Conservation (phyloP, 30 jellyfish, hydroid and myxozoan species). For the Pseudorhiza aurosa region DNA sequence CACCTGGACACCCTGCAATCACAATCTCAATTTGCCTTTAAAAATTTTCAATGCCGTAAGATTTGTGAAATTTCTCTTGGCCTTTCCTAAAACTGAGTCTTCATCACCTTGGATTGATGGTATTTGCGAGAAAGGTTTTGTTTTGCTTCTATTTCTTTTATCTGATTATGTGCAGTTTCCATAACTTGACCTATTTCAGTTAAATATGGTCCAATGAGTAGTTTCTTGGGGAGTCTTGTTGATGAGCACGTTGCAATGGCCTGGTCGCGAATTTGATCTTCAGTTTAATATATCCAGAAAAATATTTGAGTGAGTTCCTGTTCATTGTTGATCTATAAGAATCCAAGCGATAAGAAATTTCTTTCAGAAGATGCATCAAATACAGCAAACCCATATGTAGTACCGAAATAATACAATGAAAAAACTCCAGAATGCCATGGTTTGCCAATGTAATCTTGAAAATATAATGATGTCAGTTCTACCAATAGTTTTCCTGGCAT, state of each 20-base stretch:
- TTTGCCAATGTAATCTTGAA: too few species aligned
- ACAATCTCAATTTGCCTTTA: slow-evolving; percentile 23
- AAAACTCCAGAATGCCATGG: too few species aligned
- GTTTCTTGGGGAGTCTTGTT: slow-evolving; percentile 4
- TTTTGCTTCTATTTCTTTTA: slow-evolving; percentile 1
- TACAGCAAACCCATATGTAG: too few species aligned
- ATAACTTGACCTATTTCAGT: not conserved
- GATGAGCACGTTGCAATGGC: not conserved
- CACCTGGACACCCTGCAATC: slow-evolving; percentile 25
- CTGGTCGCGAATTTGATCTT: slow-evolving; percentile 11
- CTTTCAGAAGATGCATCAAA: too few species aligned
- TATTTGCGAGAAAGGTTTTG: not conserved
- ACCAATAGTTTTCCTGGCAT: too few species aligned
- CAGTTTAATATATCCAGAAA: too few species aligned
- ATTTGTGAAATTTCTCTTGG: not conserved
- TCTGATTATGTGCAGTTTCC: slow-evolving; percentile 3
- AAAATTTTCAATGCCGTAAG: slow-evolving; percentile 43
- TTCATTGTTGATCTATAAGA: too few species aligned
- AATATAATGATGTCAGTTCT: too few species aligned
- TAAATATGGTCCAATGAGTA: not conserved
- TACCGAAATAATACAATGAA: too few species aligned
- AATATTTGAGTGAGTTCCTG: too few species aligned
- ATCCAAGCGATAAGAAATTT: too few species aligned
- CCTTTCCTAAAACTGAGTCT: too few species aligned
- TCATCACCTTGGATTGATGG: slow-evolving; percentile 1